Conservation (phyloP, 2,797 vertebrate species). For the Pempheris klunzingeri region DNA sequence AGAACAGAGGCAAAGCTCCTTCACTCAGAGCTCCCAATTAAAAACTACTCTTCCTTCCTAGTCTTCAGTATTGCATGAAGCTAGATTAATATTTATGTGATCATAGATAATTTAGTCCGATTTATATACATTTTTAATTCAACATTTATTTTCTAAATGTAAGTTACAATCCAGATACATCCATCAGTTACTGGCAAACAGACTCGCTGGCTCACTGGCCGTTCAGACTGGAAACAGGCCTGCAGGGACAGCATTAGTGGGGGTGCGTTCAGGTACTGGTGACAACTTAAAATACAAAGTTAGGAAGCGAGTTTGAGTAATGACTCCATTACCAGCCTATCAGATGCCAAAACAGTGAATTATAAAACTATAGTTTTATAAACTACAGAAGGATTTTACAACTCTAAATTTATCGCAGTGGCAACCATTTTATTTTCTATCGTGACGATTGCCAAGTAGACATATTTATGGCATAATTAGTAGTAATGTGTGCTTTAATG, state of each 20-base stretch:
- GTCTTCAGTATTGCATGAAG: background rate
- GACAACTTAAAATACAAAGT: conserved; percentile 1
- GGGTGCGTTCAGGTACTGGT: background rate
- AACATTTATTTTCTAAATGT: background rate
- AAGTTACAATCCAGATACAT: background rate
- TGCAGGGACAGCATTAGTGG: background rate
- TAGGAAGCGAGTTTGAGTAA: background rate
- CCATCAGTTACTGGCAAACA: background rate
- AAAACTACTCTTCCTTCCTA: conserved; percentile 1
- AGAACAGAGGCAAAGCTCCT: conserved; percentile 12
- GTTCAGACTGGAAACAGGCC: background rate
- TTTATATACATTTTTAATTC: conserved; percentile 11
- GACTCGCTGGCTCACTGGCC: background rate
- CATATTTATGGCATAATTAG: too few species aligned
- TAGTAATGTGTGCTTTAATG: too few species aligned
- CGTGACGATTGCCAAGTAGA: background rate
- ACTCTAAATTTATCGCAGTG: background rate
- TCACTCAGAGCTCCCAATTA: conserved; percentile 25
- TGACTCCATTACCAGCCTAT: background rate
- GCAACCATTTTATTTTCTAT: background rate
- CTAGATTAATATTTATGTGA: conserved; percentile 6
- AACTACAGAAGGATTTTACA: background rate
- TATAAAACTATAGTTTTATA: background rate
- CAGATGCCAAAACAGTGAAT: background rate
- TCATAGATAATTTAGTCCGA: conserved; percentile 5